Evolutionary conservation across 2,888 invertebrate genomes (phyloP).

Genomic region (Nebria brevicollis): DNA sequence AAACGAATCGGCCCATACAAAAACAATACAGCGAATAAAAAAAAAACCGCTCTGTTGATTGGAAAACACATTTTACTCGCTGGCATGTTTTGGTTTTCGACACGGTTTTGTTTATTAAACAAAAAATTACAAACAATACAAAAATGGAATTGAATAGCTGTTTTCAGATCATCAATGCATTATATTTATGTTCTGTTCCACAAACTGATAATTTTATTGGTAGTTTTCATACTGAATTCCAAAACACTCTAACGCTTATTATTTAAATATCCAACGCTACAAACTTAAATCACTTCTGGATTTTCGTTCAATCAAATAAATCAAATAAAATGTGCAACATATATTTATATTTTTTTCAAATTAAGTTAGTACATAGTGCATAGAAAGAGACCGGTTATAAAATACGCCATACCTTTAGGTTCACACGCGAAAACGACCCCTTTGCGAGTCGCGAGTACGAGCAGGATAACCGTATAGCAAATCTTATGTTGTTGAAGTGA

Average conservation of each 20-base stretch:
- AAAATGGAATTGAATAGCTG: not conserved
- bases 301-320: no score
- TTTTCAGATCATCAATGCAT: not conserved
- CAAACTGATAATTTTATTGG: not conserved
- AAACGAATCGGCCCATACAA: slow-evolving; percentile 27
- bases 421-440: not conserved
- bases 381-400: not conserved
- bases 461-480: not conserved
- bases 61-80: slow-evolving; percentile 38
- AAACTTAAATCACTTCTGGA: no score
- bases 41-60: not conserved
- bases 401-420: not conserved
- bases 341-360: not conserved
- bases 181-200: not conserved
- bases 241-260: no score
- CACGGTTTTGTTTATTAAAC: slow-evolving; percentile 44
- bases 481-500: not conserved
- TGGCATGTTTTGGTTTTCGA: slow-evolving; percentile 40
- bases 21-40: slow-evolving; percentile 28
- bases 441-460: not conserved
- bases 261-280: no score
- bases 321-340: no score
- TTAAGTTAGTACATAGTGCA: not conserved
- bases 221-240: no score
- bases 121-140: slow-evolving; percentile 21